Conservation (phyloP, 2,113 vertebrate species). For the Cygnus atratus region DNA sequence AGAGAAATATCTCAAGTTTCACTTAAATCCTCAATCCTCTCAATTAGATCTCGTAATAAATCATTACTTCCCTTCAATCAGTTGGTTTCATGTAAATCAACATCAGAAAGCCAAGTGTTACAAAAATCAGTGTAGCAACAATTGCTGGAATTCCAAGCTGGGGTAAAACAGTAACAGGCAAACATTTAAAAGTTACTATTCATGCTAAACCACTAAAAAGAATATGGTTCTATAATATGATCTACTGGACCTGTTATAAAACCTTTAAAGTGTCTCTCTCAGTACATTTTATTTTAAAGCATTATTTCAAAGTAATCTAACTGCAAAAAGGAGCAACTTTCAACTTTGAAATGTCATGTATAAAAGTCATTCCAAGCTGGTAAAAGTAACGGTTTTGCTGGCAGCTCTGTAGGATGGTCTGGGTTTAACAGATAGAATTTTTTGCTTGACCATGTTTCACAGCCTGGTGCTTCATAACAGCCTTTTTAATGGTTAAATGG, state of each 20-base stretch:
- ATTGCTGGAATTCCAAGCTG: background rate
- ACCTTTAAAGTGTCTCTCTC: constrained; percentile 65
- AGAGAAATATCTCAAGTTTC: background rate
- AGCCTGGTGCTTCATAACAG: constrained; percentile 15
- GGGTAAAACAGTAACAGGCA: constrained; percentile 22
- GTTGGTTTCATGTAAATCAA: background rate
- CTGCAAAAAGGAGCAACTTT: constrained; percentile 20
- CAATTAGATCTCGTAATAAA: background rate
- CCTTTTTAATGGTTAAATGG: background rate
- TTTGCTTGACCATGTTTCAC: constrained; percentile 4
- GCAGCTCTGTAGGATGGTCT: constrained; percentile 31
- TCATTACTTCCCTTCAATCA: background rate
- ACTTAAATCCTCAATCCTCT: background rate
- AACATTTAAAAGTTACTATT: constrained; percentile 27
- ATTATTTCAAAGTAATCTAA: constrained; percentile 54
- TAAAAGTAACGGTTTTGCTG: constrained; percentile 44
- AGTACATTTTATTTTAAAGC: constrained; percentile 63
- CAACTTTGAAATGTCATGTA: constrained; percentile 13
- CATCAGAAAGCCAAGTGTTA: constrained; percentile 15
- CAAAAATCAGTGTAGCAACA: background rate
- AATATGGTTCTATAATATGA: constrained; percentile 36
- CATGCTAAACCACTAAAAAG: constrained; percentile 48
- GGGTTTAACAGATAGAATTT: background rate
- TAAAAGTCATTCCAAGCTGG: constrained; percentile 37
- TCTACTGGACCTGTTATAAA: constrained; percentile 56